Base-by-base conservation (phyloP, 1,140 invertebrate species). In the Plutomurus gul region DNA sequence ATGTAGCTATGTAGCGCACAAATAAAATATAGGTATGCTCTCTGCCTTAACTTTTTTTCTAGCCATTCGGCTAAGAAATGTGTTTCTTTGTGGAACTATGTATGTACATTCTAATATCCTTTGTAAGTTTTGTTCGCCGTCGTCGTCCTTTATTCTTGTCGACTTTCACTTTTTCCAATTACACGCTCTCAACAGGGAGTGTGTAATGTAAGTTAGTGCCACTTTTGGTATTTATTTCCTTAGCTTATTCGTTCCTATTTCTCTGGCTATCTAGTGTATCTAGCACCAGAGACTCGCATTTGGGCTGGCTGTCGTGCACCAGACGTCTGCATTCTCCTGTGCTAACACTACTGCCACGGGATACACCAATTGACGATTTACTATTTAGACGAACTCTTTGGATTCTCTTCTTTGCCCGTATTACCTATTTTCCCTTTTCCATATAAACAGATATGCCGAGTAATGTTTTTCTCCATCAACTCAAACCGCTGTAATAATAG, bases 161-260 rank as follows among this genome's bases (percentile, higher is more conserved):
- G 30, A 65, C 56, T 51, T n/a, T 65, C 27, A 65, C 56, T 65
- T 65, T 65, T 65, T 65, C 56, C 25, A 65, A 65, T 65, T 65
- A 65, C 56, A 65, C 27, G 25, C 56, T 65, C 56, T 65, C 56
- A 65, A 65, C 56, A 65, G 56, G 56, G 56, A 65, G 56, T 65
- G 56, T 33, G 56, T 33, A 65, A n/a, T 27, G 27, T 65, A 65
- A 65, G 56, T 65, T 65, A 65, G 56, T 65, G 56, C 56, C 56
- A 65, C 56, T 65, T 65, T 65, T 65, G 56, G 56, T 65, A 65
- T 65, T 65, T 65, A 65, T 65, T 65, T 65, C 56, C n/a, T n/a
- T n/a, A n/a, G n/a, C n/a, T n/a, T 65, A 16, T 33, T 65, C 47
- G 47, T 51, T 51, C 25, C 56, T 7, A n/a, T 33, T 33, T 27